These are phyloP conservation scores for Leucoraja ocellata DNA, from an alignment of 2,797 vertebrate genomes.

Conservation along the genomic window DNA sequence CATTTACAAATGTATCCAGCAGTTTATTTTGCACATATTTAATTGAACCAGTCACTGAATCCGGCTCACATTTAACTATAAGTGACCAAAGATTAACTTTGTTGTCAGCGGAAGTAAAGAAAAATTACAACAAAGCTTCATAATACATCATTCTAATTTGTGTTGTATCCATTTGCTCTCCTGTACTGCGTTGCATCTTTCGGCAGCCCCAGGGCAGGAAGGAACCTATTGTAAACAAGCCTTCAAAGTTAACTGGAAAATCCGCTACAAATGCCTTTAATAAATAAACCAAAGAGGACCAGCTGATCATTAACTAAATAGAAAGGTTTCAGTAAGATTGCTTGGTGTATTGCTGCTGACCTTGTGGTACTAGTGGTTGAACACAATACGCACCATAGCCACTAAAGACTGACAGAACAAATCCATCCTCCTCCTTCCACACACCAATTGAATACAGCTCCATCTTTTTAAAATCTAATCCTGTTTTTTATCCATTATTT, in stretches of 20 bases:
- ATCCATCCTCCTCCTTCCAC: constrained; percentile 1
- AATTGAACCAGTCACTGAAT: not conserved
- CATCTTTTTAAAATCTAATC: not conserved
- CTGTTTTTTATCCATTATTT: not conserved
- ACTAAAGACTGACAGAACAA: not conserved
- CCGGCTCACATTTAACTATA: not conserved
- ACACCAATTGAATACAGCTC: not conserved
- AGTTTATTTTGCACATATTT: not conserved
- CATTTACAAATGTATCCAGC: not conserved
- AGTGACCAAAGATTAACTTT: not conserved
- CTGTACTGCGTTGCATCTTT: constrained; percentile 1
- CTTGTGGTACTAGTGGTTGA: not conserved
- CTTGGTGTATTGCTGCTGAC: not conserved
- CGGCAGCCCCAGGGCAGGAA: not conserved
- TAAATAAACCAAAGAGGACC: constrained; percentile 20
- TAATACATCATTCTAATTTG: constrained; percentile 33
- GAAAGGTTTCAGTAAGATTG: not conserved
- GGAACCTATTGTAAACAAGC: constrained; percentile 23
- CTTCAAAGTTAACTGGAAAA: constrained; percentile 20
- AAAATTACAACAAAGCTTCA: not conserved
- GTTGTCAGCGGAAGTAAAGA: not conserved
- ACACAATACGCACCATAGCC: not conserved
- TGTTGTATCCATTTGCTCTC: constrained; percentile 10
- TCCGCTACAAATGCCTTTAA: constrained; percentile 24
- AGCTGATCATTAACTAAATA: constrained; percentile 22